phyloP scores from a whole-genome alignment of 1,140 invertebrate species.

The Prorops nasuta region DNA sequence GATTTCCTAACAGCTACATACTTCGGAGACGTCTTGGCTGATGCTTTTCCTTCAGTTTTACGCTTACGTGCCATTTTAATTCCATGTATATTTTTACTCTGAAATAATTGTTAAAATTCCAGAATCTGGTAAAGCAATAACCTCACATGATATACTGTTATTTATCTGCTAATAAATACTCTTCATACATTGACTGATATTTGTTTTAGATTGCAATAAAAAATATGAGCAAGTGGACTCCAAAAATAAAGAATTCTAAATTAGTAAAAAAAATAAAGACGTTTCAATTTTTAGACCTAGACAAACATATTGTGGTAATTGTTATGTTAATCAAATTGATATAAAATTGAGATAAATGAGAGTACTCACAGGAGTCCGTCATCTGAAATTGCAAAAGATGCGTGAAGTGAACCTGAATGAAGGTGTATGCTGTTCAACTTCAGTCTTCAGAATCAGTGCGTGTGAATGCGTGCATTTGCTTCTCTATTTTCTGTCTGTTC shows the following conservation, averaged over 20 bases:
- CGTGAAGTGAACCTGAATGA: constrained; percentile 15
- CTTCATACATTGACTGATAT: neutral
- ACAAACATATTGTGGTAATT: constrained; percentile 2
- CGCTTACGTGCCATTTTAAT: constrained; percentile 41
- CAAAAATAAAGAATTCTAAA: too few species aligned
- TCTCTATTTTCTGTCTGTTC: too few species aligned
- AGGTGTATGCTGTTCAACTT: constrained; percentile 9
- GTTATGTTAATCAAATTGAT: neutral
- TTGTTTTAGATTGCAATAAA: neutral
- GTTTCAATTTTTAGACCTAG: neutral
- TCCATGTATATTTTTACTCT: constrained; percentile 23
- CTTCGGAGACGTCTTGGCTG: constrained; percentile 32
- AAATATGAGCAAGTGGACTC: too few species aligned
- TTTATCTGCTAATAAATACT: neutral
- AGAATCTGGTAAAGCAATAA: constrained; percentile 4
- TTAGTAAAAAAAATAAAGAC: constrained; percentile 5
- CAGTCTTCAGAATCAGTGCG: neutral
- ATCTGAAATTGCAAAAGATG: constrained; percentile 7
- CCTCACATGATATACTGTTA: neutral
- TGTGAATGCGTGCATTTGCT: too few species aligned
- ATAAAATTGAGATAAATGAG: constrained; percentile 10
- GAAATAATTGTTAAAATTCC: constrained; percentile 15
- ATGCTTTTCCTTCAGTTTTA: constrained; percentile 38
- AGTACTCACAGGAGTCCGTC: constrained; percentile 16
- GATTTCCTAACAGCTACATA: constrained; percentile 43